These are phyloP conservation scores for Ceratoteleas bidentatus DNA, from an alignment of 1,140 invertebrate species.

Conservation along the genomic window DNA sequence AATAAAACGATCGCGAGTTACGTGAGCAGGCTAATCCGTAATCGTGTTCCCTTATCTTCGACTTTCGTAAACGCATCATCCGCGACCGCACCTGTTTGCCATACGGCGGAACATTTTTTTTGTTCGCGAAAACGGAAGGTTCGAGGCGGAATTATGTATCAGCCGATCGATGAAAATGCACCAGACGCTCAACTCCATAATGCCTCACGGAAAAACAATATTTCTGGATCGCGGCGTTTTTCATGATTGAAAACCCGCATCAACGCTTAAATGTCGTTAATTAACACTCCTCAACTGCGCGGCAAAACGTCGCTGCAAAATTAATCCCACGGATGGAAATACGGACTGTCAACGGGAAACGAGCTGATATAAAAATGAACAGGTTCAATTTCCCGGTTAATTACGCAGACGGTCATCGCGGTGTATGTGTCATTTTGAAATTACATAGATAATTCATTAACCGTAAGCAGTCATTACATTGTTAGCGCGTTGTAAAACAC, in stretches of 20 bases:
- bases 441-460: conserved; percentile 32
- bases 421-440: conserved; percentile 19
- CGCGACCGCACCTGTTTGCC: too few species aligned
- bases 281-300: conserved; percentile 13
- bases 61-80: too few species aligned
- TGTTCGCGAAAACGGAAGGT: too few species aligned
- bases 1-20: too few species aligned
- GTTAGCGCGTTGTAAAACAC: conserved; percentile 30
- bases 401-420: conserved; percentile 21
- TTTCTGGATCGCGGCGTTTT: too few species aligned
- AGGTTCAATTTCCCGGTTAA: conserved; percentile 21
- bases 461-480: conserved; percentile 30
- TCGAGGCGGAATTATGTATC: too few species aligned
- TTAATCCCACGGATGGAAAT: conserved; percentile 13
- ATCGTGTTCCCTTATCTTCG: too few species aligned
- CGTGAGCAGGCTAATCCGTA: too few species aligned
- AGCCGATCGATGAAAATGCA: too few species aligned
- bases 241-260: conserved; percentile 31
- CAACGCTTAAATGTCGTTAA: conserved; percentile 21
- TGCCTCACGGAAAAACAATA: too few species aligned
- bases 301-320: conserved; percentile 5
- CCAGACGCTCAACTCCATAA: too few species aligned
- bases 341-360: conserved; percentile 9
- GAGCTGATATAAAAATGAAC: conserved; percentile 6
- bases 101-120: too few species aligned